Percentiles rank a stretch among this genome's conserved stretches.
Evolutionary conservation across 2,797 vertebrate species (phyloP).

Genomic region (Cyclura pinguis): DNA sequence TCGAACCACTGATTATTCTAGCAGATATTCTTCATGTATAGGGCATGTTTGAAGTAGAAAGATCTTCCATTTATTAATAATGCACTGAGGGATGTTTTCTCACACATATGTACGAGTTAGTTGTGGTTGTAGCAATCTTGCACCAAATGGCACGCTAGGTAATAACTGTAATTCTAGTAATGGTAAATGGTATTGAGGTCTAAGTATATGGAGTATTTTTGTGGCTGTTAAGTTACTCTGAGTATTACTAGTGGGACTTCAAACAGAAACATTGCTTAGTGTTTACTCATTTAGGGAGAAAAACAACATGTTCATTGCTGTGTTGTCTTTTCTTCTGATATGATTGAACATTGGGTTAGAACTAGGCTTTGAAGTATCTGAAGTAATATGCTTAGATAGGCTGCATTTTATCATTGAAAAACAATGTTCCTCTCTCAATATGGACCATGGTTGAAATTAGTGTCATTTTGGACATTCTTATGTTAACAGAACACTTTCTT

Average conservation of each 20-base stretch:
- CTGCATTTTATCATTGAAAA: not conserved
- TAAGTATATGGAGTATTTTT: not conserved
- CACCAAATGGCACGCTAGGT: not conserved
- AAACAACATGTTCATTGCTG: not conserved
- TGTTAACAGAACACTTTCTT: not conserved
- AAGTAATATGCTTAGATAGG: not conserved
- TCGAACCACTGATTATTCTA: not conserved
- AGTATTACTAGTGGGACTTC: constrained; percentile 3
- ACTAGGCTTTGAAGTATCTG: constrained; percentile 8
- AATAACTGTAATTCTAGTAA: not conserved
- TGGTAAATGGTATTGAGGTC: constrained; percentile 9
- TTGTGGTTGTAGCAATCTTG: not conserved
- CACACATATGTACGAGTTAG: not conserved
- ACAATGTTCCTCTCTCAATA: not conserved
- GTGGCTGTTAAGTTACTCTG: not conserved
- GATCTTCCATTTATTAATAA: not conserved
- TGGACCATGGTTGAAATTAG: not conserved
- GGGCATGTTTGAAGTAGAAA: too few relatives aligned
- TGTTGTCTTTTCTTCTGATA: not conserved
- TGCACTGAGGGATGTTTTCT: not conserved
- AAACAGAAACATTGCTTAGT: not conserved
- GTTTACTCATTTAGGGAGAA: not conserved
- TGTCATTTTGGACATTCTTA: not conserved
- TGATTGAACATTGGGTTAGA: not conserved
- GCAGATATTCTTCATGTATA: too few relatives aligned